Evolutionary conservation across 2,888 invertebrate genomes (phyloP).

Genomic region (Eubasilissa splendida): DNA sequence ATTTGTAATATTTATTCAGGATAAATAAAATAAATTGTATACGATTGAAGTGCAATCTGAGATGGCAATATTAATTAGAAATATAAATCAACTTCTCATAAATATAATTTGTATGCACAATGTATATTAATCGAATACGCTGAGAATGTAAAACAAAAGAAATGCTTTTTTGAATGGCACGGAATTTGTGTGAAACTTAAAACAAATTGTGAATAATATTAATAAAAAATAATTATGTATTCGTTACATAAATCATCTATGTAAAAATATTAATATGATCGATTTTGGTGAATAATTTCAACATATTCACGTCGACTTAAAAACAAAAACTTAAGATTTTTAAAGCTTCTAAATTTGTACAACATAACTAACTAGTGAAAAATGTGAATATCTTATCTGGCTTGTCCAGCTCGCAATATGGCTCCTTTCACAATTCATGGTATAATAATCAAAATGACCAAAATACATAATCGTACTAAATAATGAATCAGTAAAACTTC

Average conservation of each 20-base stretch:
- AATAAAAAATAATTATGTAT: neutral
- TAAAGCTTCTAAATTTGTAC: conserved; percentile 39
- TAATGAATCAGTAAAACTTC: too few relatives aligned
- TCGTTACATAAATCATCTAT: neutral
- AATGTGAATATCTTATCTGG: conserved; percentile 7
- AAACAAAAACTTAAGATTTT: conserved; percentile 26
- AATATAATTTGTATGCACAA: conserved; percentile 4
- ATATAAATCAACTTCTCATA: neutral
- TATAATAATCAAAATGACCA: too few relatives aligned
- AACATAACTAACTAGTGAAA: conserved; percentile 21
- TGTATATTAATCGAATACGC: conserved; percentile 1
- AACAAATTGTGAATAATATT: conserved; percentile 17
- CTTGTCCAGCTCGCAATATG: neutral
- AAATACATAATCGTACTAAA: too few relatives aligned
- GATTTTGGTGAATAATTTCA: neutral
- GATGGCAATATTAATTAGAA: conserved; percentile 21
- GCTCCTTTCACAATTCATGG: neutral
- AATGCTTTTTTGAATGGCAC: conserved; percentile 43
- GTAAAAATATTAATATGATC: too few relatives aligned
- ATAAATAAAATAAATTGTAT: conserved; percentile 17
- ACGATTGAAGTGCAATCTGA: conserved; percentile 4
- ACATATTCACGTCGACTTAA: conserved; percentile 1
- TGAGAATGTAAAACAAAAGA: conserved; percentile 25
- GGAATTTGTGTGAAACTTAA: conserved; percentile 32
- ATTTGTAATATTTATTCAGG: conserved; percentile 1